A percentile compares a stretch with the other conserved stretches of the same genome.
phyloP scores from a whole-genome alignment of 2,797 vertebrate species.

The Syncerus caffer region DNA sequence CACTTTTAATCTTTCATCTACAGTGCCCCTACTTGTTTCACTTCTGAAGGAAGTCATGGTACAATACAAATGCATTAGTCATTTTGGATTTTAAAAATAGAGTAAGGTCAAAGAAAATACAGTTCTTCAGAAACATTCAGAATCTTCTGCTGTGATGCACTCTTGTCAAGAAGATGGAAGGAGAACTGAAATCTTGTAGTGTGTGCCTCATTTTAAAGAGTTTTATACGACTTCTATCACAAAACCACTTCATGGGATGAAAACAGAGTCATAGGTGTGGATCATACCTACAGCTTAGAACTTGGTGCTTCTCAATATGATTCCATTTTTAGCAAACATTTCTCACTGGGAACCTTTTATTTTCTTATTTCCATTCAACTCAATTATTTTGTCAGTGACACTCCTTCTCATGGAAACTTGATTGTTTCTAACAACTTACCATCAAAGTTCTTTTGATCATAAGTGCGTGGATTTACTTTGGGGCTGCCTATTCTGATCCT shows the following conservation, averaged over 20 bases:
- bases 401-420: background rate
- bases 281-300: background rate
- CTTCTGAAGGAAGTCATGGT: background rate
- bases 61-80: background rate
- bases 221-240: background rate
- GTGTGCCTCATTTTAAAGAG: background rate
- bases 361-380: background rate
- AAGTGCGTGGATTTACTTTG: background rate
- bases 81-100: constrained; percentile 38
- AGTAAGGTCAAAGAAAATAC: background rate
- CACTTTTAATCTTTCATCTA: background rate
- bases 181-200: background rate
- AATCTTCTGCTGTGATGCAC: background rate
- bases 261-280: background rate
- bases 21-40: background rate
- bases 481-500: background rate
- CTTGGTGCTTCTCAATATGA: background rate
- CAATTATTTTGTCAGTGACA: background rate
- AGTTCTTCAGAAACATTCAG: background rate
- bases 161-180: background rate
- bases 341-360: background rate
- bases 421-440: background rate
- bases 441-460: constrained; percentile 7
- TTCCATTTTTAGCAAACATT: background rate
- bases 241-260: background rate